These are phyloP conservation scores for Zonitis immaculata DNA, from an alignment of 2,888 invertebrate species.

Conservation along the genomic window DNA sequence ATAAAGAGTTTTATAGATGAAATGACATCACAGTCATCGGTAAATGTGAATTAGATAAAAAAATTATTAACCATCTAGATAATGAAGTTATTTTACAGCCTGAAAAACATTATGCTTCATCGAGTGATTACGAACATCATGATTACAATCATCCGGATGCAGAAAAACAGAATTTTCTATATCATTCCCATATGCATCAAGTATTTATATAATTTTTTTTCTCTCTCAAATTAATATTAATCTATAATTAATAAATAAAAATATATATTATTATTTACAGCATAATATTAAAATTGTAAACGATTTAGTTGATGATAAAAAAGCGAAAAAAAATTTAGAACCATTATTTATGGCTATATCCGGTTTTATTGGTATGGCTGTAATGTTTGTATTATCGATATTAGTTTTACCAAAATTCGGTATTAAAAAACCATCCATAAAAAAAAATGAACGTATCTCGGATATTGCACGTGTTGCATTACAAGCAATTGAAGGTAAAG, in stretches of 20 bases:
- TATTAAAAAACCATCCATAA: constrained; percentile 32
- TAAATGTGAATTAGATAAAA: constrained; percentile 15
- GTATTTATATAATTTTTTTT: constrained; percentile 29
- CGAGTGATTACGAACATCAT: constrained; percentile 5
- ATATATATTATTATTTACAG: no score
- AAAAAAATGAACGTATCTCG: constrained; percentile 39
- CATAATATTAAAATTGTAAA: constrained; percentile 43
- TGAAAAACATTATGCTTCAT: not conserved
- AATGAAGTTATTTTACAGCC: constrained; percentile 4
- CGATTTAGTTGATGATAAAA: constrained; percentile 32
- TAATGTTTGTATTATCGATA: constrained; percentile 53
- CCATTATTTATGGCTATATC: constrained; percentile 56
- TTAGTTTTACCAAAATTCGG: constrained; percentile 51
- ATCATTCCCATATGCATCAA: constrained; percentile 41
- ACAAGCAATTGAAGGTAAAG: constrained; percentile 49
- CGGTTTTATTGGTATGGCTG: constrained; percentile 55
- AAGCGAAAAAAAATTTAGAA: constrained; percentile 47
- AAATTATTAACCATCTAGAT: not conserved
- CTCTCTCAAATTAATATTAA: no score
- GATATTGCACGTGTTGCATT: constrained; percentile 46
- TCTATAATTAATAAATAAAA: no score
- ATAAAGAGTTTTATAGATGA: constrained; percentile 51
- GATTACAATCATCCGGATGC: no score
- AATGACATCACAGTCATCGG: constrained; percentile 33
- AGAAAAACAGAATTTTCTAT: constrained; percentile 31